phyloP scores from a whole-genome alignment of 2,113 vertebrate genomes.

The Eublepharis macularius region DNA sequence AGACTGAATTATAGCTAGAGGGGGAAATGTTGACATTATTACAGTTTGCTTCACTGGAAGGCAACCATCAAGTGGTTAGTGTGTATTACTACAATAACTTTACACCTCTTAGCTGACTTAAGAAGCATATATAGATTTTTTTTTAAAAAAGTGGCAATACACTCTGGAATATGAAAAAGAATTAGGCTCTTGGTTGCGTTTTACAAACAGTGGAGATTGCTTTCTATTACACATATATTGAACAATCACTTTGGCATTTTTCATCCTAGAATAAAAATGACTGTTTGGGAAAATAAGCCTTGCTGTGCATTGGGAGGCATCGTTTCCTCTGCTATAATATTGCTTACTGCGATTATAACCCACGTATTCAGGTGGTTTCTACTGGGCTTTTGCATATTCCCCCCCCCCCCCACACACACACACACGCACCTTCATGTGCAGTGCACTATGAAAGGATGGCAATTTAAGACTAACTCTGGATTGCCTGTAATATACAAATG shows the following conservation, averaged over 20 bases:
- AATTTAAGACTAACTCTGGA: too few species aligned
- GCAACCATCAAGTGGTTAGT: background rate
- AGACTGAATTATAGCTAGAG: background rate
- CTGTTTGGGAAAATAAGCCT: background rate
- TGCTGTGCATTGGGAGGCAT: background rate
- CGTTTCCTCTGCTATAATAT: background rate
- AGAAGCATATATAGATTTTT: background rate
- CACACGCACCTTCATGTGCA: too few species aligned
- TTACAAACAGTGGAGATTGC: background rate
- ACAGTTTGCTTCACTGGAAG: background rate
- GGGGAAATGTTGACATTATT: background rate
- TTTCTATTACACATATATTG: background rate
- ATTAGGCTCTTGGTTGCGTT: background rate
- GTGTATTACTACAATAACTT: background rate
- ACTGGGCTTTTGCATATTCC: too few species aligned
- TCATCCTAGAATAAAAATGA: background rate
- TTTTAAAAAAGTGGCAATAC: background rate
- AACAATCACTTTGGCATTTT: background rate
- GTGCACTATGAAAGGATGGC: too few species aligned
- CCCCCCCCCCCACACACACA: too few species aligned
- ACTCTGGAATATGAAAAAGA: conserved; percentile 4
- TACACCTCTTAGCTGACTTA: background rate
- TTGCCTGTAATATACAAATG: too few species aligned
- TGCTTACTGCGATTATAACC: background rate
- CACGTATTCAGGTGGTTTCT: too few species aligned